Base-by-base conservation (phyloP, 2,888 invertebrate genomes). In the Rhagium mordax region DNA sequence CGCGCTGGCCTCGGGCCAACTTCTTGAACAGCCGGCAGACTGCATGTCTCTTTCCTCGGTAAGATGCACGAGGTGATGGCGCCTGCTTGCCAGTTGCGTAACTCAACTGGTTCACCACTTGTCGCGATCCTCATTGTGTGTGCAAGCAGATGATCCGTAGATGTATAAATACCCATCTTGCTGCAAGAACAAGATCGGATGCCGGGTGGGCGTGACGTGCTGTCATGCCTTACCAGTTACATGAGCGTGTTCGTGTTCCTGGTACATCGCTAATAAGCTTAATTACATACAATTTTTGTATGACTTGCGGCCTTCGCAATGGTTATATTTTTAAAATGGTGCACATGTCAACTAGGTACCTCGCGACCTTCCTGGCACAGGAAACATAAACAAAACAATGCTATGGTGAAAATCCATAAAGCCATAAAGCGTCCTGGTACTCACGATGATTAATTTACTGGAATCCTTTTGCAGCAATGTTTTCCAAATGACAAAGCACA, bases 1-100 rank as follows among this genome's bases (percentile, higher is more conserved):
- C 61, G 61, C 61, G 8, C 59, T 71, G 71, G 71, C 71, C 71
- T 51, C 18, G 27, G 71, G 71, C 71, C 71, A 71, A 66, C 41
- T 66, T 71, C 71, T 71, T 71, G 55, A 61, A 15, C 57, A 53
- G 60, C 60, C 21, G 66, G 60, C 60, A 71, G 71, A 71, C 71
- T 49, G 71, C 60, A 53, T 66, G 71, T 71, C 71, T 71, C 59
- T 48, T 33, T 27, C 53, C 33, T 13, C 21, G 33, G 20, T 13
- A 20, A 66, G 64, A 64, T 64, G 53, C 65, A 66, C 7, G 47
- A 13, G 15, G 24, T 29, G 10, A 33, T 65, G 29, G 57, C 41
- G 67, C 61, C 61, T 61, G 47, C 47, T 27, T 29, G 51, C 27
- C 51, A 15, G 33, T 65, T 65, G 20, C 65, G 65, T 53, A 65